phyloP scores from a whole-genome alignment of 2,888 invertebrate species.

The Trachelus stipa region DNA sequence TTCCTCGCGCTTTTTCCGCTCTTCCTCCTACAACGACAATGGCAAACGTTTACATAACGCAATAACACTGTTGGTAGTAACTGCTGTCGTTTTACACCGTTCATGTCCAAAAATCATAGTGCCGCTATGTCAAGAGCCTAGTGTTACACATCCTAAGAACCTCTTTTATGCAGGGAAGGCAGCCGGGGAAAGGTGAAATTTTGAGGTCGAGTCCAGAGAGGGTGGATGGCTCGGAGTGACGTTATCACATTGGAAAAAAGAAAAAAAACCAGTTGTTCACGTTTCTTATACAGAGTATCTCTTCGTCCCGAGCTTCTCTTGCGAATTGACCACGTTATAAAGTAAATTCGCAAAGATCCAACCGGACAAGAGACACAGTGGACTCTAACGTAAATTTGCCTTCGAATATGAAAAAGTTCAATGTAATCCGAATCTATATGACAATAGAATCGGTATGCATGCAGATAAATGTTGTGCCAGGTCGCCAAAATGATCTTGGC shows the following conservation, averaged over 20 bases:
- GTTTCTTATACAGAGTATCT: background rate
- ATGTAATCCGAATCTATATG: background rate
- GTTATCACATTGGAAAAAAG: conserved; percentile 31
- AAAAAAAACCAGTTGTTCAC: conserved; percentile 27
- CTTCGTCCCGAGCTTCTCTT: background rate
- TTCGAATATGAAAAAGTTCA: background rate
- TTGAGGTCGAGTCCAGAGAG: conserved; percentile 43
- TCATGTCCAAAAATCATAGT: conserved; percentile 54
- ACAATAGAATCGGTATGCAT: background rate
- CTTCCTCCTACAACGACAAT: conserved; percentile 89
- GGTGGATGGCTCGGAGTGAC: conserved; percentile 49
- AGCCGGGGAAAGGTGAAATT: conserved; percentile 40
- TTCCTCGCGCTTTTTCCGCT: conserved; percentile 94
- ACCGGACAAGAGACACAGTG: background rate
- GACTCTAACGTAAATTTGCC: background rate
- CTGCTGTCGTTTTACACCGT: conserved; percentile 33
- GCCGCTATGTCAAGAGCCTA: conserved; percentile 58
- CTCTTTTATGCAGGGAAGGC: conserved; percentile 47
- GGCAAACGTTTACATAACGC: conserved; percentile 55
- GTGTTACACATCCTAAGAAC: conserved; percentile 58
- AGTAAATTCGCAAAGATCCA: background rate
- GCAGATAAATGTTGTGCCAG: background rate
- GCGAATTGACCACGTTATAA: background rate
- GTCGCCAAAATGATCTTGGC: background rate
- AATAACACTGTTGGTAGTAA: conserved; percentile 35